Evolutionary conservation across 2,113 vertebrate genomes (phyloP).

Genomic region (Ondatra zibethicus): DNA sequence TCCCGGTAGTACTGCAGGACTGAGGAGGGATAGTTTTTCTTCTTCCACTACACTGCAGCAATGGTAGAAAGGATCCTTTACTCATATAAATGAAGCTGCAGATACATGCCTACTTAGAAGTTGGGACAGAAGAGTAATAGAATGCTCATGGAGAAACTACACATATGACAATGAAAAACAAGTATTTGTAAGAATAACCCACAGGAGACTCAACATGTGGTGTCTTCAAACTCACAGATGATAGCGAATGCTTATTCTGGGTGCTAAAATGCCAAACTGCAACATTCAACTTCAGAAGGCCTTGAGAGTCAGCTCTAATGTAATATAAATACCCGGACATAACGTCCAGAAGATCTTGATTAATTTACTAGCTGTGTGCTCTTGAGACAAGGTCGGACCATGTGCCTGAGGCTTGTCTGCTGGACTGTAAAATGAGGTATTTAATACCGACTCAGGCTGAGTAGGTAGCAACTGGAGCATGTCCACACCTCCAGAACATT

Average conservation of each 20-base stretch:
- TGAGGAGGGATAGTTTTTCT: background rate
- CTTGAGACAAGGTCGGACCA: background rate
- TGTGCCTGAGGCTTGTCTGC: background rate
- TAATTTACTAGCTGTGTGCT: background rate
- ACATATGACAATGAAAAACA: background rate
- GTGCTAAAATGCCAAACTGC: background rate
- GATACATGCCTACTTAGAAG: background rate
- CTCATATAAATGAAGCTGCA: background rate
- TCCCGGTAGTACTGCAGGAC: fast-evolving
- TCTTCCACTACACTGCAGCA: background rate
- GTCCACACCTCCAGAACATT: background rate
- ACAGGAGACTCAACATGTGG: background rate
- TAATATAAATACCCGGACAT: background rate
- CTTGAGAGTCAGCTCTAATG: background rate
- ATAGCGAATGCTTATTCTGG: slow-evolving; percentile 1
- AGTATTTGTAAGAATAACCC: slow-evolving; percentile 1
- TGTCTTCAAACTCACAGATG: background rate
- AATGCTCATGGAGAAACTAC: background rate
- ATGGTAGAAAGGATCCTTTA: background rate
- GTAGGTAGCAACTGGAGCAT: background rate
- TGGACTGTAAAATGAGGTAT: background rate
- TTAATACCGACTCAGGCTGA: background rate
- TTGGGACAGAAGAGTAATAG: background rate
- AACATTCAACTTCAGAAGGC: background rate
- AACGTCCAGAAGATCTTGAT: background rate